Conservation (phyloP, 2,113 vertebrate genomes). For the Nettapus auritus region DNA sequence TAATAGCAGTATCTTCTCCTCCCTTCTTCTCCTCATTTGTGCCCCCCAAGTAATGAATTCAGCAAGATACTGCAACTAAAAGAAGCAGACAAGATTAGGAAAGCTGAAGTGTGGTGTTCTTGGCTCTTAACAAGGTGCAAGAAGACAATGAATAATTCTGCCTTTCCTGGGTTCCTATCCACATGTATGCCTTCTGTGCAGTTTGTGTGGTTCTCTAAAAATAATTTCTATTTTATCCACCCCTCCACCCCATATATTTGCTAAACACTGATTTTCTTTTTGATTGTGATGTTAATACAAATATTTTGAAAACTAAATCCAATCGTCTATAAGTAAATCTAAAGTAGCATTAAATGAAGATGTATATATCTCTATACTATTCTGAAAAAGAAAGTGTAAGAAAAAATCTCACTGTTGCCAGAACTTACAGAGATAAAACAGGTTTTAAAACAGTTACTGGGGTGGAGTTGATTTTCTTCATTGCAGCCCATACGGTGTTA, state of each 20-base stretch:
- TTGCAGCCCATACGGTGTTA: not conserved
- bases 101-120: not conserved
- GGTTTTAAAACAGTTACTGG: not conserved
- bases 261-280: not conserved
- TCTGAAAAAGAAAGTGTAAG: not conserved
- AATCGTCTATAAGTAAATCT: not conserved
- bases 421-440: not conserved
- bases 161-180: not conserved
- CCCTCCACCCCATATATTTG: accelerated
- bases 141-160: not conserved
- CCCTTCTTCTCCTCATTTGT: not conserved
- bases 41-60: not conserved
- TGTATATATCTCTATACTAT: not conserved
- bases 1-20: not conserved
- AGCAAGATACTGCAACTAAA: not conserved
- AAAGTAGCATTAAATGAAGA: not conserved
- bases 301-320: not conserved
- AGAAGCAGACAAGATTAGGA: not conserved
- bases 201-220: not conserved
- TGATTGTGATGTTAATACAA: not conserved
- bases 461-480: not conserved
- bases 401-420: not conserved
- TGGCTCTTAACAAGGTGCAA: not conserved
- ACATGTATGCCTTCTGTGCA: not conserved
- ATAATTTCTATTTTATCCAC: not conserved